A percentile compares a stretch with the other conserved stretches of the same genome.
Evolutionary conservation across 1,140 invertebrate species (phyloP).

Genomic region (Saccostrea cuccullata): DNA sequence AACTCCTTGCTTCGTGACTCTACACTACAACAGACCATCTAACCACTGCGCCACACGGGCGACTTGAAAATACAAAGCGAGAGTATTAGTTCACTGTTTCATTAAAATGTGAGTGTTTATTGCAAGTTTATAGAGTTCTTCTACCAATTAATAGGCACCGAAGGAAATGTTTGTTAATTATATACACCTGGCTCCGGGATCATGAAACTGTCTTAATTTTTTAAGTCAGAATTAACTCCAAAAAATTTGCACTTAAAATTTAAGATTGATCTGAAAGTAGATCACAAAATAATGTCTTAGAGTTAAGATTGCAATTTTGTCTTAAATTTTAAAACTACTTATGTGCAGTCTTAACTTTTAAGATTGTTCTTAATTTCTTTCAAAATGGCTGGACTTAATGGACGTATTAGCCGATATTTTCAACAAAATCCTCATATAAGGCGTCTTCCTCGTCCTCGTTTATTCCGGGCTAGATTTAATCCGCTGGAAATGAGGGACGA

Average conservation of each 20-base stretch:
- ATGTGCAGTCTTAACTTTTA: neutral
- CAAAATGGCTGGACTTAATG: neutral
- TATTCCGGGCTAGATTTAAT: neutral
- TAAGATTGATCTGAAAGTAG: neutral
- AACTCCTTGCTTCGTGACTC: too few relatives aligned
- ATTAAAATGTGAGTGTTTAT: too few relatives aligned
- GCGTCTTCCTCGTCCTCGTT: neutral
- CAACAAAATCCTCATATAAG: neutral
- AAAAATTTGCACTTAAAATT: neutral
- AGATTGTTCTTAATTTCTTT: neutral
- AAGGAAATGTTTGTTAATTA: too few relatives aligned
- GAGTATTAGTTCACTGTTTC: too few relatives aligned
- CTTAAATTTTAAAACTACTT: neutral
- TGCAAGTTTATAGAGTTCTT: too few relatives aligned
- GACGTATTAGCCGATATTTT: neutral
- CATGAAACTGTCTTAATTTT: neutral
- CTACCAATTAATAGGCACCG: too few relatives aligned
- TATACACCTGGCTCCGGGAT: too few relatives aligned
- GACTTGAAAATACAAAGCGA: too few relatives aligned
- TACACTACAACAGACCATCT: too few relatives aligned
- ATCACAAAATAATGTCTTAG: neutral
- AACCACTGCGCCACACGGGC: too few relatives aligned
- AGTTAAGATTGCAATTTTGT: neutral
- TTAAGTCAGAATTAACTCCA: neutral
- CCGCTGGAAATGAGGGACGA: neutral